phyloP scores from a whole-genome alignment of 2,113 vertebrate genomes.

The Coregonus clupeaformis region DNA sequence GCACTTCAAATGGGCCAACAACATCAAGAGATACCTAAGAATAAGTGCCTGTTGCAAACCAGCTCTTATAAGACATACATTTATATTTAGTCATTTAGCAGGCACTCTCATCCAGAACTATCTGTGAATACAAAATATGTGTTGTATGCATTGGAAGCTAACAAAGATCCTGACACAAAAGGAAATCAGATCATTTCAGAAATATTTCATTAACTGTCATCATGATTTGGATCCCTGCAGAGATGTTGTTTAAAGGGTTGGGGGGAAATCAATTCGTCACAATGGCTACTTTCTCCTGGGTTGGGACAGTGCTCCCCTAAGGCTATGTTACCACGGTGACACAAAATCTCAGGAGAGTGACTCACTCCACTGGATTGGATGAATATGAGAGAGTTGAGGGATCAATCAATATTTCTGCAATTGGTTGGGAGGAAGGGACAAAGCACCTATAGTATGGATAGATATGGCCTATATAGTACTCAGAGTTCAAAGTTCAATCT shows the following conservation, averaged over 20 bases:
- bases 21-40: constrained; percentile 6
- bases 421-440: no score
- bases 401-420: constrained; percentile 17
- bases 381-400: constrained; percentile 25
- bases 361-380: constrained; percentile 19
- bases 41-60: neutral
- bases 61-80: neutral
- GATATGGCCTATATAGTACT: no score
- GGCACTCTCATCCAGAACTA: neutral
- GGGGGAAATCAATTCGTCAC: constrained; percentile 20
- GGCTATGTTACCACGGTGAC: constrained; percentile 12
- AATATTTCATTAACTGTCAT: neutral
- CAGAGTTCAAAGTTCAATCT: no score
- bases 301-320: neutral
- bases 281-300: constrained; percentile 4
- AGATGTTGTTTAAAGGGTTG: neutral
- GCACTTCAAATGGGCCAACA: constrained; percentile 21
- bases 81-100: neutral
- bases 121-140: neutral
- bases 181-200: neutral
- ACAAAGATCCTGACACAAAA: neutral
- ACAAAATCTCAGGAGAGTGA: neutral
- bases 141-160: neutral
- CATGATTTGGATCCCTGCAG: neutral
- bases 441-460: no score